These are phyloP conservation scores for Neolamprologus cancellatus DNA, from an alignment of 2,113 vertebrate species.

Conservation along the genomic window DNA sequence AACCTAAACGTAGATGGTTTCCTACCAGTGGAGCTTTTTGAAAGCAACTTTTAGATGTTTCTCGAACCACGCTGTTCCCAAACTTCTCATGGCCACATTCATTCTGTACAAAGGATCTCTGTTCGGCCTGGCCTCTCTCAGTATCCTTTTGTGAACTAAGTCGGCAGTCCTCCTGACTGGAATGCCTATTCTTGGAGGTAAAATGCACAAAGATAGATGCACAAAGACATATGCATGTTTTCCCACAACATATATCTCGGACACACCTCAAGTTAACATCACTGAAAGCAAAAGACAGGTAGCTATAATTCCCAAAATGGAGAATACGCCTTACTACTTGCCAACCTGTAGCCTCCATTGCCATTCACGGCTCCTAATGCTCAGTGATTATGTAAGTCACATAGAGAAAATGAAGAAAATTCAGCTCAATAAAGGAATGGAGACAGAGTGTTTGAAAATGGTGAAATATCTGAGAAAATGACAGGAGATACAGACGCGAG, in stretches of 20 bases:
- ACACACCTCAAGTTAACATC: neutral
- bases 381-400: neutral
- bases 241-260: constrained; percentile 27
- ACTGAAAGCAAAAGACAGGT: neutral
- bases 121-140: constrained; percentile 66
- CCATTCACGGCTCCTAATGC: neutral
- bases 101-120: constrained; percentile 71
- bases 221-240: constrained; percentile 6
- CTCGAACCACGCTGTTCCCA: constrained; percentile 59
- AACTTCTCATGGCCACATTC: constrained; percentile 71
- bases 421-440: neutral
- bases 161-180: constrained; percentile 59
- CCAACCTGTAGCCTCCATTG: neutral
- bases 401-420: neutral
- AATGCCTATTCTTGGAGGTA: constrained; percentile 67
- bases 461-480: constrained; percentile 5
- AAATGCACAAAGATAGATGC: constrained; percentile 40
- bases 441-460: neutral
- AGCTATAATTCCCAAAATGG: neutral
- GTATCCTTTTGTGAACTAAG: constrained; percentile 72
- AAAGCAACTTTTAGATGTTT: constrained; percentile 69
- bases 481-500: constrained; percentile 12
- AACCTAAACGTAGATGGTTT: constrained; percentile 24
- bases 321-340: neutral
- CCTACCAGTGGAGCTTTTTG: constrained; percentile 17